Evolutionary conservation across 2,113 vertebrate species (phyloP), one percentile per base, ranked within the genome.

Genomic region (Eidolon helvum): DNA sequence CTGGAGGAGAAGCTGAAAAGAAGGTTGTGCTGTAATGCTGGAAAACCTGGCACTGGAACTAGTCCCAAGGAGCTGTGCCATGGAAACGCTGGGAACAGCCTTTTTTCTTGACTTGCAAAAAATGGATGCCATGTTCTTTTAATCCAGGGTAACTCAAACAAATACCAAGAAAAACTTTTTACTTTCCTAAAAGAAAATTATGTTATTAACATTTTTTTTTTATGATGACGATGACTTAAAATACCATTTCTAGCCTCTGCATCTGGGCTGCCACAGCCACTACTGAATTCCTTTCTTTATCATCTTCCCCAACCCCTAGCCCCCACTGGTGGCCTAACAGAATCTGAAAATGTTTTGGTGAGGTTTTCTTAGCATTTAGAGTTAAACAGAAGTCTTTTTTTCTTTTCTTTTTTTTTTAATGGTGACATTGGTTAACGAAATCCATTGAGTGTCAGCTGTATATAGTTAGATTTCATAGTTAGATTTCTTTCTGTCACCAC

Each of bases 131-230:
- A 38, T 59, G 9, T 80, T 90, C 40, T 93, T 95, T 90, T 57
- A 24, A 80, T 4, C 24, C 19, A 33, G 65, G 78, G 12, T 79
- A n/a, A 57, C 28, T 92, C 53, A 78, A 35, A 38, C 21, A 69
- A 75, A 40, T 26, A 50, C 35, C 66, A 57, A 4, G 28, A 90
- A 40, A 66, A 50, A 21, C 26, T 75, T 78, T 91, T 88, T 69
- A 48, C 63, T 92, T 86, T 71, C 43, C 43, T 92, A 43, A 69
- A 77, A 86, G 59, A 78, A 96, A 89, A 80, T 74, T 57, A 55
- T 33, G 55, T 61, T n/a, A 79, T 68, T 38, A 74, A 45, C n/a
- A 30, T 35, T 28, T 66, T 63, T 84, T 26, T 55, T 50, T 16
- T 16, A 50, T 50, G 50, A 50, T 38, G 82, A 40, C 21, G 2